phyloP scores from a whole-genome alignment of 2,797 vertebrate species.

The Oryzias sinensis region DNA sequence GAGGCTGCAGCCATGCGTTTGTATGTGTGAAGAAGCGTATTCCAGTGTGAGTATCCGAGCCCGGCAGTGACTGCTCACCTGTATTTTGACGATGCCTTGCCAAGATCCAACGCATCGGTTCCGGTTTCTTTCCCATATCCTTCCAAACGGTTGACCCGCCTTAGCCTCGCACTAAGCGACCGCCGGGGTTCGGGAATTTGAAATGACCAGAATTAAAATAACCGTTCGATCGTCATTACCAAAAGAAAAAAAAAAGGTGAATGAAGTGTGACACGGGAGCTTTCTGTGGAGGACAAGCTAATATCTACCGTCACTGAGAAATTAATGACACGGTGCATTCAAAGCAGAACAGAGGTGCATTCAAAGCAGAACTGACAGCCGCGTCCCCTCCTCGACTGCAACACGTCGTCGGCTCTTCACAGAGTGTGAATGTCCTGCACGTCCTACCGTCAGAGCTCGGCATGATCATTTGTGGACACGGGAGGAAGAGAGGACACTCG shows the following conservation, averaged over 20 bases:
- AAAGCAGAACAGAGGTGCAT: constrained; percentile 10
- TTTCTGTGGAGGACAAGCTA: constrained; percentile 10
- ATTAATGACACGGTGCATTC: constrained; percentile 19
- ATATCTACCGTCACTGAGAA: constrained; percentile 19
- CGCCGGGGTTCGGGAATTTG: constrained; percentile 16
- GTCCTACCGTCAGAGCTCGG: constrained; percentile 27
- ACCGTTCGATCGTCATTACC: constrained; percentile 53
- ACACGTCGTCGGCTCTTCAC: constrained; percentile 60
- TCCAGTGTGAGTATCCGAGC: constrained; percentile 2
- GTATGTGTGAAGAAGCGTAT: neutral
- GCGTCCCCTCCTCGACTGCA: constrained; percentile 38
- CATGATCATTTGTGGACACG: constrained; percentile 19
- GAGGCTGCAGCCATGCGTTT: neutral
- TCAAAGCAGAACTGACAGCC: constrained; percentile 19
- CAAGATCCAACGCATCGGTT: constrained; percentile 73
- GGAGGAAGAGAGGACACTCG: constrained; percentile 6
- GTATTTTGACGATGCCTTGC: constrained; percentile 71
- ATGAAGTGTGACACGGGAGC: constrained; percentile 33
- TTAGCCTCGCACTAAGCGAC: constrained; percentile 43
- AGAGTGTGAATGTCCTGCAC: constrained; percentile 24
- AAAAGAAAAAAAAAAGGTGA: constrained; percentile 24
- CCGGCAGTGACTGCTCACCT: constrained; percentile 69
- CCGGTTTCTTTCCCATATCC: constrained; percentile 78
- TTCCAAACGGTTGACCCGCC: constrained; percentile 47
- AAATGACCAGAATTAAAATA: constrained; percentile 36